Conservation (phyloP, 2,113 vertebrate species). For the Apeltes quadracus region DNA sequence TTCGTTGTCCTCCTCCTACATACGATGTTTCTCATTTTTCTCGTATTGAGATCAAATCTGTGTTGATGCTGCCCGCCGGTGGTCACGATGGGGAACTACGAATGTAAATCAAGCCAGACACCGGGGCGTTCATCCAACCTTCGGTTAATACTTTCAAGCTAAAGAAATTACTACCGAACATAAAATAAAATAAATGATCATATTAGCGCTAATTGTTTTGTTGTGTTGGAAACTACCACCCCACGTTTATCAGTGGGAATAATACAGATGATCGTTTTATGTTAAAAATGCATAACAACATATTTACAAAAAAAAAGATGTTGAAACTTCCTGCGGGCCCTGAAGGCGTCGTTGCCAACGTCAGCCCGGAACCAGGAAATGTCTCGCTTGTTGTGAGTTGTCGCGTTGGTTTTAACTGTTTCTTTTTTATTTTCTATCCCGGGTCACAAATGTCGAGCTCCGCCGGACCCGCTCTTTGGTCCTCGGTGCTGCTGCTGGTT, state of each 20-base stretch:
- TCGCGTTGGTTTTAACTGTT: slow-evolving; percentile 3
- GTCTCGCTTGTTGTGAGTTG: slow-evolving; percentile 51
- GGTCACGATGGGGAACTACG: background rate
- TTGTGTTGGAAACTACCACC: background rate
- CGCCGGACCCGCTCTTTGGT: background rate
- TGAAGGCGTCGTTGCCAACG: slow-evolving; percentile 23
- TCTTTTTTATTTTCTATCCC: background rate
- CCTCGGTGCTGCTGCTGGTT: slow-evolving; percentile 33
- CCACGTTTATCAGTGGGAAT: background rate
- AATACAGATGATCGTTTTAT: background rate
- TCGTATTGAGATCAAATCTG: background rate
- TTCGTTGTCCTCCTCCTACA: slow-evolving; percentile 1
- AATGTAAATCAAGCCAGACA: background rate
- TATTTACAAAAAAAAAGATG: accelerated
- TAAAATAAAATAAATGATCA: background rate
- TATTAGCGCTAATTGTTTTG: background rate
- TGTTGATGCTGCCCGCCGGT: background rate
- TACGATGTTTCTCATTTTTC: background rate
- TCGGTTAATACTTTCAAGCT: background rate
- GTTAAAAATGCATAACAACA: background rate
- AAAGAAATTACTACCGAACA: background rate
- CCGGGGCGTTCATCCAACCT: no score
- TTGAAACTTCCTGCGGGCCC: background rate
- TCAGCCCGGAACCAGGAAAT: slow-evolving; percentile 53
- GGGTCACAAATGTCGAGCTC: slow-evolving; percentile 58